These are phyloP conservation scores for Copsychus sechellarum DNA, from an alignment of 2,113 vertebrate species.

Conservation along the genomic window DNA sequence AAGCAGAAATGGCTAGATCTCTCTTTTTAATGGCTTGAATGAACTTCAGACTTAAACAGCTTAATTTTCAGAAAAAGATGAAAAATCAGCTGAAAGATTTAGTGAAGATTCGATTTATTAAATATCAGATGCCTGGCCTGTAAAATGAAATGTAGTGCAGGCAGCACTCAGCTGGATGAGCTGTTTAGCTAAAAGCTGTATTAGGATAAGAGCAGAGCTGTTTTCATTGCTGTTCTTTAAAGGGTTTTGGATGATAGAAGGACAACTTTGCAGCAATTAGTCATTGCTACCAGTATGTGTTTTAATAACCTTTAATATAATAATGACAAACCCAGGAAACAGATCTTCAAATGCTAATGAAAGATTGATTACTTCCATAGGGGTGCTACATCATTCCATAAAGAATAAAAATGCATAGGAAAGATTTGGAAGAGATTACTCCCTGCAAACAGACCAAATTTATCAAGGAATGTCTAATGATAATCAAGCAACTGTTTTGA, in stretches of 20 bases:
- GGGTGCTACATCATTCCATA: neutral
- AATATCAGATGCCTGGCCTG: neutral
- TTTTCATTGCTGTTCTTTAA: neutral
- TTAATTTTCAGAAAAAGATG: neutral
- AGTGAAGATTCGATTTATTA: constrained; percentile 10
- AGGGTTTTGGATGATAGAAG: neutral
- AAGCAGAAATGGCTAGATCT: neutral
- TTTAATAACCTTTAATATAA: neutral
- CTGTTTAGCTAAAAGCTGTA: neutral
- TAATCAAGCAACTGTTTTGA: neutral
- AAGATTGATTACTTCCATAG: neutral
- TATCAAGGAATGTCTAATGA: neutral
- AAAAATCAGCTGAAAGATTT: constrained; percentile 12
- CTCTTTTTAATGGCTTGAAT: neutral
- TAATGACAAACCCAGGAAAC: neutral
- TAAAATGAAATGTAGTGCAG: neutral
- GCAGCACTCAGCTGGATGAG: neutral
- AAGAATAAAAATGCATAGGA: neutral
- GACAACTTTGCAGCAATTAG: neutral
- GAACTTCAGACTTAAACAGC: neutral
- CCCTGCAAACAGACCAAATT: neutral
- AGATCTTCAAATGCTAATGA: neutral
- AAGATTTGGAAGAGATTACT: neutral
- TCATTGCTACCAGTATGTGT: neutral
- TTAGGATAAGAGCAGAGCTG: neutral